Evolutionary conservation across 1,140 invertebrate genomes (phyloP).

Genomic region (Diuraphis noxia): DNA sequence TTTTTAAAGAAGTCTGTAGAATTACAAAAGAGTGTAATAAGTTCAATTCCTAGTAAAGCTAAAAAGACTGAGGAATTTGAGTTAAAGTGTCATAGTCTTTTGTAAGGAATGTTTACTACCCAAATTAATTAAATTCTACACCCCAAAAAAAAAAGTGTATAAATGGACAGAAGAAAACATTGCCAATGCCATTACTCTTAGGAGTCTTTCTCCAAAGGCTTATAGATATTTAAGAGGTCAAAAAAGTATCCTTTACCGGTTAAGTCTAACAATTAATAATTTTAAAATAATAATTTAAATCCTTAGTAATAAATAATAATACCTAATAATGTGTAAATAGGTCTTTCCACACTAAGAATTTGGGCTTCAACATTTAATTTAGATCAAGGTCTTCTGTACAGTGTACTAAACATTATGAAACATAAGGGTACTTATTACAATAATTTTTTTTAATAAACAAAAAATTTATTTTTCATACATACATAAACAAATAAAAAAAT

Average conservation of each 20-base stretch:
- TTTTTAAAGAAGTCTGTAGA: too few species aligned
- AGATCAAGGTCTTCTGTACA: not conserved
- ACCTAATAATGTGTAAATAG: not conserved
- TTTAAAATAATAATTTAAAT: not conserved
- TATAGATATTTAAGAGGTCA: not conserved
- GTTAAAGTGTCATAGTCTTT: not conserved
- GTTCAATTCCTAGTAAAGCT: too few species aligned
- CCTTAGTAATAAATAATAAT: not conserved
- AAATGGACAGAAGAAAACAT: not conserved
- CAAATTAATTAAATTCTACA: not conserved
- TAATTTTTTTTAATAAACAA: not conserved
- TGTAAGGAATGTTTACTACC: not conserved
- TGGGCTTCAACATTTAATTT: not conserved
- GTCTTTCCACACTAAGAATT: not conserved
- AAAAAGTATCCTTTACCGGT: not conserved
- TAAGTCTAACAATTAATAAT: not conserved
- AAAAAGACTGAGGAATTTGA: too few species aligned
- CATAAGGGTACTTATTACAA: not conserved
- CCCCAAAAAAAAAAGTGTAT: not conserved
- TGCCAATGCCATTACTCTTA: not conserved
- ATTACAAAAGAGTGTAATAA: too few species aligned
- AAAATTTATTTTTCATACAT: not conserved
- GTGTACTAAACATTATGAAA: not conserved
- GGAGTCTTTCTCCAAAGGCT: not conserved
- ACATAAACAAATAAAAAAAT: too few species aligned